These are phyloP conservation scores for Nettapus auritus DNA, from an alignment of 2,113 vertebrate genomes.

Conservation along the genomic window DNA sequence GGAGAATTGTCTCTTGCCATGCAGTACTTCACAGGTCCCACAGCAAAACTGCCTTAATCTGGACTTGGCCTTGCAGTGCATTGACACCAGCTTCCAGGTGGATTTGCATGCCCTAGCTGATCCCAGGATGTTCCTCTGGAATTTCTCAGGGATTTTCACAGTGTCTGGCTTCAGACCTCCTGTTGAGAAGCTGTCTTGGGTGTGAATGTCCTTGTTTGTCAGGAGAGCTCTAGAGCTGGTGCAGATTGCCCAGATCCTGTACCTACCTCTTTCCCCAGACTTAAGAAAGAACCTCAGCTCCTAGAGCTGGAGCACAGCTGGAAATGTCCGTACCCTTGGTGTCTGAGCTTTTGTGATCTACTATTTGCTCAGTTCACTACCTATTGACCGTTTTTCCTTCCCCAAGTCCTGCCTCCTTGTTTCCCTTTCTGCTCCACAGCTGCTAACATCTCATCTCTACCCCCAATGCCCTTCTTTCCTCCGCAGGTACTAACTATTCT, in stretches of 20 bases:
- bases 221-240: neutral
- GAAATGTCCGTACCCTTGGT: accelerated
- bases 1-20: neutral
- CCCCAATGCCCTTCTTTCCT: neutral
- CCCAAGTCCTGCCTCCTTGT: neutral
- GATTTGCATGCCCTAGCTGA: neutral
- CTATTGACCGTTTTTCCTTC: neutral
- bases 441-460: neutral
- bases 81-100: neutral
- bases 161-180: neutral
- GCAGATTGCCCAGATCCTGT: neutral
- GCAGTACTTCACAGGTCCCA: accelerated
- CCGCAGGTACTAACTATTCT: neutral
- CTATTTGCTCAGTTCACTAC: neutral
- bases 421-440: neutral
- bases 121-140: neutral
- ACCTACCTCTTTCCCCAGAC: neutral
- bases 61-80: neutral
- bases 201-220: accelerated
- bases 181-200: neutral
- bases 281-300: accelerated
- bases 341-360: neutral
- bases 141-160: slow-evolving; percentile 34
- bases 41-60: too few relatives aligned
- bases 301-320: accelerated